Base-by-base conservation (phyloP, 2,113 vertebrate species). In the Zosterops borbonicus region DNA sequence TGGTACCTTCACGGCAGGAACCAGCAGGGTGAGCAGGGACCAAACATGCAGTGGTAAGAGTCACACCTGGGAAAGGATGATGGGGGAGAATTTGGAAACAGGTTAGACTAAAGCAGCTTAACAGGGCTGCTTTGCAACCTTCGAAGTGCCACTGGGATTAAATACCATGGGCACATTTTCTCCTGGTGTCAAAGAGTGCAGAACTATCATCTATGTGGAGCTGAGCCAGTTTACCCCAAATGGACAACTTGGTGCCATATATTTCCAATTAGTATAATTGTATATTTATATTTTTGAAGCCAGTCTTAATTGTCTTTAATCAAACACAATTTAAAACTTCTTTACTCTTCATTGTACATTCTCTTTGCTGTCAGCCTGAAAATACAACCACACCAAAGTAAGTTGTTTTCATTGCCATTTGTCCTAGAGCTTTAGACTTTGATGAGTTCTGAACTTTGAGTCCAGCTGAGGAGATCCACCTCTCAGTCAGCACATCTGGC, bases 181-280 rank as follows among this genome's bases (percentile, higher is more conserved):
- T 85, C 24, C 46, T 67, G 44, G 14, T 12, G 33, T 28, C 67
- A 46, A 74, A 77, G 24, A 64, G 6, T 12, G 47, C 46, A 29
- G 71, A 55, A 50, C 15, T 37, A 41, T 2, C 7, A 1, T 17
- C 59, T 50, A 3, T 2, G 67, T 67, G 68, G 35, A 83, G 41
- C 46, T 37, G 42, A 9, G 13, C 29, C 37, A 46, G 28, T 62
- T 62, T 7, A 44, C 14, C 28, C 37, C 39, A 31, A 14, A 14
- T 0, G 18, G 46, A 65, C 67, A 60, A 29, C 42, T n/a, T 1
- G 0, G 25, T 47, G 68, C 52, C 20, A 13, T 22, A 0, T 37
- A 90, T 67, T 89, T 86, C 47, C 75, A 88, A 6, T 23, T 19
- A 59, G 19, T 0, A 0, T 6, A 56, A 64, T 25, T 42, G 58